Evolutionary conservation across 2,888 invertebrate species (phyloP), one percentile per base, ranked within the genome.

Genomic region (Agriotes lineatus): DNA sequence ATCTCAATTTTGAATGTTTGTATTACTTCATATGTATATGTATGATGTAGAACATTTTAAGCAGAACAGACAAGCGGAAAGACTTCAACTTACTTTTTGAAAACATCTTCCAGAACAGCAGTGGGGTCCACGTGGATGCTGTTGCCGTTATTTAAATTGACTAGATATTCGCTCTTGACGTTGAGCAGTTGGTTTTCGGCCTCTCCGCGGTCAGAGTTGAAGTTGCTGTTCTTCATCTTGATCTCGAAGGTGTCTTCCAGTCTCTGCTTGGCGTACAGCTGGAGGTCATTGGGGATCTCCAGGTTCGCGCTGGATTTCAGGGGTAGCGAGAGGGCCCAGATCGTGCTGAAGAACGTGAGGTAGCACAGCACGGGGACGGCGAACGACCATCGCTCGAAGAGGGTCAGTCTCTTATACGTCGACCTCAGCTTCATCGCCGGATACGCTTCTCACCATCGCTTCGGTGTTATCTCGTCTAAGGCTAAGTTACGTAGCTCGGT

Each of bases 311-410:
- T 74, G 14, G 81, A 80, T 73, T 83, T 84, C 54, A 85, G 75
- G 61, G 86, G 85, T 52, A 86, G 81, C 2, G 87, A 85, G 65
- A 87, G 81, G 76, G 85, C 83, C 81, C 87, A 85, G 74, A 88
- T 86, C 77, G 87, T 80, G 63, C 85, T 82, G 76, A 88, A 86
- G 78, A 88, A 87, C 71, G 85, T 82, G 69, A 87, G 79, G 79
- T 88, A 88, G 78, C 87, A 86, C 74, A 88, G 80, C 75, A 87
- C 82, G 67, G 88, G 87, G 70, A 87, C 85, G 59, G 85, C 81
- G 73, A 87, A 87, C 16, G 88, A 87, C 88, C 88, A 88, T 71
- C 88, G 82, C 65, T 82, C 73, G 69, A 81, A 81, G 60, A 81
- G 71, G n/a, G 72, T 52, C n/a, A 66, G 42, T 67, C 54, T 72